phyloP scores from a whole-genome alignment of 2,797 vertebrate species.

The Xerus rutilus region DNA sequence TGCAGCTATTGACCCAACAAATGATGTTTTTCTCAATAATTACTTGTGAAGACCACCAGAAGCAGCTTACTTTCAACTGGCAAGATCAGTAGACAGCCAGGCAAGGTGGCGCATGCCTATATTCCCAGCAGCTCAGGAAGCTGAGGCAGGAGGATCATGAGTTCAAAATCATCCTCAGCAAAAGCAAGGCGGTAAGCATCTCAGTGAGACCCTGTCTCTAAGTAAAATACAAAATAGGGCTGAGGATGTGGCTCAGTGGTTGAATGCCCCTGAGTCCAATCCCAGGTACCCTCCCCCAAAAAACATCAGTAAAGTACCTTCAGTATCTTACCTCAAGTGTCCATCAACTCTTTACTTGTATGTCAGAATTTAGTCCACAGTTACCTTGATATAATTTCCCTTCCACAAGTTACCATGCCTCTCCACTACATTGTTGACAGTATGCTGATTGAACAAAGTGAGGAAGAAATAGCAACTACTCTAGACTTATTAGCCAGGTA shows the following conservation, averaged over 20 bases:
- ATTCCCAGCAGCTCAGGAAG: too few species aligned
- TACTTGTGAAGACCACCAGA: neutral
- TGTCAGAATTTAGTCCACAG: neutral
- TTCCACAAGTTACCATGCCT: neutral
- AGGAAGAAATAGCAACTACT: neutral
- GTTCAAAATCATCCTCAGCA: too few species aligned
- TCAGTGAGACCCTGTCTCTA: too few species aligned
- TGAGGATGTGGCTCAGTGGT: too few species aligned
- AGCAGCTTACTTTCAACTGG: neutral
- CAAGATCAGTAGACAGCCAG: neutral
- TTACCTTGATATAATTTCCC: neutral
- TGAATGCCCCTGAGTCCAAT: too few species aligned
- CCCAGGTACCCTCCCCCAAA: too few species aligned
- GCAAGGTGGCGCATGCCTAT: too few species aligned
- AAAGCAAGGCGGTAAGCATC: too few species aligned
- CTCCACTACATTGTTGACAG: neutral
- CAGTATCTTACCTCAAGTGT: neutral
- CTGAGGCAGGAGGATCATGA: too few species aligned
- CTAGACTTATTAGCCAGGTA: neutral
- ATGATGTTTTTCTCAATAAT: neutral
- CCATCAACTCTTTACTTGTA: neutral
- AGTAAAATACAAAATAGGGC: too few species aligned
- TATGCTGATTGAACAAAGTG: neutral
- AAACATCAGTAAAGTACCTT: neutral
- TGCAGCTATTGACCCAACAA: neutral